Conservation (phyloP, 2,797 vertebrate genomes). For the Argentina silus region DNA sequence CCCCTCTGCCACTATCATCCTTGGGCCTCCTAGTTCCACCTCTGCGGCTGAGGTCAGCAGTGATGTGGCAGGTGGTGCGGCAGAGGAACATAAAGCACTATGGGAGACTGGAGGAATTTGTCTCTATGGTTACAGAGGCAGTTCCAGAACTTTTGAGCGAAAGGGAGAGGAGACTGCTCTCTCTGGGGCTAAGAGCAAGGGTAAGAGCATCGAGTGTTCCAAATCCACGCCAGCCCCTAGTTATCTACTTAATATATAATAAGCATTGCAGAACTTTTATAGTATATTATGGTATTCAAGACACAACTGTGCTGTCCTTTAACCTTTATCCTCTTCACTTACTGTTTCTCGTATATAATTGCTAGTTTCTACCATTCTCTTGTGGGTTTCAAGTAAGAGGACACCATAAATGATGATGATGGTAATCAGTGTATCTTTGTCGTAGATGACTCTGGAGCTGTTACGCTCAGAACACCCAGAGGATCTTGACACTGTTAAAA, state of each 20-base stretch:
- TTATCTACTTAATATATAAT: neutral
- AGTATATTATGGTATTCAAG: neutral
- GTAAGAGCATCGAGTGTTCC: constrained; percentile 22
- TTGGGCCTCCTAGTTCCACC: constrained; percentile 65
- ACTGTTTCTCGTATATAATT: neutral
- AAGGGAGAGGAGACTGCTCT: constrained; percentile 56
- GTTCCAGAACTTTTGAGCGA: constrained; percentile 61
- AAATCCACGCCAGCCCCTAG: neutral
- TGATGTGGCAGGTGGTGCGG: constrained; percentile 63
- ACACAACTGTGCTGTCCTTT: neutral
- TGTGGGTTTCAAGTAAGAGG: neutral
- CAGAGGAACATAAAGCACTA: constrained; percentile 58
- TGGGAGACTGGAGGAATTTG: constrained; percentile 66
- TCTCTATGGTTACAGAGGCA: constrained; percentile 60
- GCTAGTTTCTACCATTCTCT: neutral
- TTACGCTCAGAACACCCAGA: constrained; percentile 43
- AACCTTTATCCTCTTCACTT: neutral
- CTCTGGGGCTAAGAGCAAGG: constrained; percentile 64
- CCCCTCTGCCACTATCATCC: constrained; percentile 39
- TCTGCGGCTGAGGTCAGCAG: constrained; percentile 59
- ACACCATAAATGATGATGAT: neutral
- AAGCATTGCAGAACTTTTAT: neutral
- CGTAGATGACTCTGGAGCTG: constrained; percentile 52
- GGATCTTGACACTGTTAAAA: constrained; percentile 34
- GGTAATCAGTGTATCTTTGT: neutral